Evolutionary conservation across 2,888 invertebrate species (phyloP), one percentile per base, ranked within the genome.

Genomic region (Drosophila infuscata): DNA sequence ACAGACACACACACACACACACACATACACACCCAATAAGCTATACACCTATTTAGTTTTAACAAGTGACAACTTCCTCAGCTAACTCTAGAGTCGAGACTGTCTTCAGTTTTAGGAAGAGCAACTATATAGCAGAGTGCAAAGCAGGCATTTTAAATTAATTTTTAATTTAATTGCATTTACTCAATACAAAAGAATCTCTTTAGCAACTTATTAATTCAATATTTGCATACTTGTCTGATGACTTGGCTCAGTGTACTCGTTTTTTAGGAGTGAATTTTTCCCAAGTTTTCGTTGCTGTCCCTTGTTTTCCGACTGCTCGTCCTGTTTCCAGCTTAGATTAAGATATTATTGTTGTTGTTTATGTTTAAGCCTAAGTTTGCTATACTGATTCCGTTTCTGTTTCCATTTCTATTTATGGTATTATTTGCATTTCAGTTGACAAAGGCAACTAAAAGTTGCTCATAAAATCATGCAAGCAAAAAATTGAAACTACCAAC

Each of bases 391-490:
- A 67, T 53, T 69, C 41, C 36, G 25, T 36, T 63, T 49, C 49
- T 56, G 52, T 79, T 66, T 67, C 35, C 56, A 48, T 70, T 76
- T 67, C 57, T 32, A 57, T 62, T 69, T 63, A 57, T 51, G 64
- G 48, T 68, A 68, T 79, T 49, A 65, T 78, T 78, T 79, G 78
- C 78, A 78, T 60, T 74, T 78, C 67, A 33, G 74, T 78, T 79
- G 52, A 57, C 57, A 70, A 65, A 43, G 43, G 59, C 74, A 79
- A 70, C 79, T 78, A 1, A 65, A 78, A 78, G 78, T 78, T 79
- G 79, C 59, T 46, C 46, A 15, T 32, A 69, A 58, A 53, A 38
- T 25, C 41, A 59, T 49, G 62, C 62, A 64, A 70, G 60, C 52
- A 33, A 51, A 38, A 38, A 60, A 35, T 7, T 20, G 12, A 54